Conservation (phyloP, 2,113 vertebrate species). For the Nothobranchius furzeri region DNA sequence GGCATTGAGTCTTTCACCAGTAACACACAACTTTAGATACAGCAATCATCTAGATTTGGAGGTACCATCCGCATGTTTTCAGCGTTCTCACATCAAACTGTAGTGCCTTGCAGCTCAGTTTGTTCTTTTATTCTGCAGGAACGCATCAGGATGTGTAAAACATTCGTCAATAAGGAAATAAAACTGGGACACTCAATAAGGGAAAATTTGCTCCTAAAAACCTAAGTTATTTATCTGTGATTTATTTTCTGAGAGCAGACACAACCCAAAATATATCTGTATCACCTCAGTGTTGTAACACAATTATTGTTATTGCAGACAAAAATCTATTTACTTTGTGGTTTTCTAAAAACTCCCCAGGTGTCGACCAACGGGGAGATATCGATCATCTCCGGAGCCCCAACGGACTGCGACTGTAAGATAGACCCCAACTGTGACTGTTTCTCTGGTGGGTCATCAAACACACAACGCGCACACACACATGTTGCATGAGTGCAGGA, state of each 20-base stretch:
- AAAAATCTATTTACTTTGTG: not conserved
- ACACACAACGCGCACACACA: conserved; percentile 29
- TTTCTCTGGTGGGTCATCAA: conserved; percentile 87
- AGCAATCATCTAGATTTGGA: not conserved
- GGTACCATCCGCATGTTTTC: not conserved
- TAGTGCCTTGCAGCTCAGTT: not conserved
- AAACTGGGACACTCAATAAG: too few species aligned
- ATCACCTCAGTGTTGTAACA: too few species aligned
- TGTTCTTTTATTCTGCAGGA: too few species aligned
- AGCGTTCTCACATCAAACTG: not conserved
- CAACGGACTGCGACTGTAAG: conserved; percentile 97
- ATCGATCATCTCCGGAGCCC: conserved; percentile 88
- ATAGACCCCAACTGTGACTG: conserved; percentile 98
- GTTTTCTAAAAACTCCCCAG: conserved; percentile 55
- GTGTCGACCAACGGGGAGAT: conserved; percentile 97
- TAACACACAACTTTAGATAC: too few species aligned
- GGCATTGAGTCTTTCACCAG: not conserved
- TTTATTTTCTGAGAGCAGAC: too few species aligned
- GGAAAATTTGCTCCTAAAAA: too few species aligned
- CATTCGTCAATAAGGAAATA: too few species aligned
- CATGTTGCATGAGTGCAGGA: conserved; percentile 26
- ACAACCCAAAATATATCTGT: too few species aligned
- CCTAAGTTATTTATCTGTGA: too few species aligned
- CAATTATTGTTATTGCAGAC: too few species aligned
- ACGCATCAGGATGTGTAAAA: too few species aligned